phyloP scores from a whole-genome alignment of 2,113 vertebrate genomes.

The Sinocyclocheilus anshuiensis region DNA sequence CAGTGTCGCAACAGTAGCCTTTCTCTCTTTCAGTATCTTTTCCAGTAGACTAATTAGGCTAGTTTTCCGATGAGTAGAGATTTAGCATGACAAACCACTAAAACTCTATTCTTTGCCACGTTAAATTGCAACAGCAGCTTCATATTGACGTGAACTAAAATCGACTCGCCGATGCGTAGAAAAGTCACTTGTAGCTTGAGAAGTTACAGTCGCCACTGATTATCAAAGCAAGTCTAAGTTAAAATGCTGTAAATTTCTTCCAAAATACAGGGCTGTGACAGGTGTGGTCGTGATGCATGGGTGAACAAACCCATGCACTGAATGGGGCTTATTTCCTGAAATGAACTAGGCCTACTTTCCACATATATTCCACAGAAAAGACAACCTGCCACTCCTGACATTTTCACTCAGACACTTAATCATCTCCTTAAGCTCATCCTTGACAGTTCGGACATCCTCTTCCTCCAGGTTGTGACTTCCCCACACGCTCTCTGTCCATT shows the following conservation, averaged over 20 bases:
- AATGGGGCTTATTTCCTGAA: background rate
- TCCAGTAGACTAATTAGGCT: no score
- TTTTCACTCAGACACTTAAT: background rate
- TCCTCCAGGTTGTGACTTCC: background rate
- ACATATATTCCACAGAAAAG: background rate
- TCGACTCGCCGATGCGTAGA: no score
- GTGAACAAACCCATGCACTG: background rate
- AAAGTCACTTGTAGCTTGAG: no score
- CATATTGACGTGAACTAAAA: background rate
- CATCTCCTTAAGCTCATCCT: background rate
- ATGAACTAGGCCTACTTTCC: background rate
- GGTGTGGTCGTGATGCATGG: background rate
- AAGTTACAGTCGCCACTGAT: no score
- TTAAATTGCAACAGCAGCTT: background rate
- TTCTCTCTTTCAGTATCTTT: no score
- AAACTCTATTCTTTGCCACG: background rate
- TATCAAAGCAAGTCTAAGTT: background rate
- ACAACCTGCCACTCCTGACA: conserved; percentile 10
- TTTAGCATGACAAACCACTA: background rate
- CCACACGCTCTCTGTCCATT: background rate
- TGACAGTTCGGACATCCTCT: background rate
- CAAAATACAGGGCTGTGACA: background rate
- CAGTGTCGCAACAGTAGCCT: background rate
- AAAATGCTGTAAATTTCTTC: background rate
- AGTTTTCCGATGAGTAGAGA: background rate